phyloP scores from a whole-genome alignment of 2,113 vertebrate genomes.

The Cebus imitator region DNA sequence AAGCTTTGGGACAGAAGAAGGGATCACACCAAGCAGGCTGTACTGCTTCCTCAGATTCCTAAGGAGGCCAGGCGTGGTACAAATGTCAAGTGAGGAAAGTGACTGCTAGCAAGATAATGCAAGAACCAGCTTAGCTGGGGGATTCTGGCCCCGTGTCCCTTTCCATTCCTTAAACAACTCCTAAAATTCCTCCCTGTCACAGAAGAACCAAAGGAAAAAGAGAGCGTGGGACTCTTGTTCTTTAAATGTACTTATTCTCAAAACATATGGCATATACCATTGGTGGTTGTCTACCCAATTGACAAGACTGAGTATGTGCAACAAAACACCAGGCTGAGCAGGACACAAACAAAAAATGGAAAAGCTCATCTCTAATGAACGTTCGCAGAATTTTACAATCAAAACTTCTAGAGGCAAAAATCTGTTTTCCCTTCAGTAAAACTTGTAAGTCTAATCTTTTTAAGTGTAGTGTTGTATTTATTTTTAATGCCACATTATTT shows the following conservation, averaged over 20 bases:
- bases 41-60: neutral
- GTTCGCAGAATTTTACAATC: constrained; percentile 8
- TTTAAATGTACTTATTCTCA: neutral
- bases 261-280: neutral
- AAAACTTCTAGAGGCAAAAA: neutral
- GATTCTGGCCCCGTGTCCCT: neutral
- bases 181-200: neutral
- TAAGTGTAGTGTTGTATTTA: neutral
- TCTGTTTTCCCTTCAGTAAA: constrained; percentile 11
- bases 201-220: neutral
- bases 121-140: neutral
- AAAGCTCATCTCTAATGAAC: constrained; percentile 1
- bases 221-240: neutral
- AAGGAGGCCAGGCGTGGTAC: neutral
- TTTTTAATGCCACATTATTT: neutral
- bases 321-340: neutral
- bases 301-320: neutral
- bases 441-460: neutral
- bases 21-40: neutral
- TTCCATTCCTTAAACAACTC: neutral
- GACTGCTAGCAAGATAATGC: neutral
- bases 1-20: neutral
- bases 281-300: neutral
- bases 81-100: neutral
- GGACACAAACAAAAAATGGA: neutral